Conservation (phyloP, 2,888 invertebrate genomes). For the Mythimna vitellina region DNA sequence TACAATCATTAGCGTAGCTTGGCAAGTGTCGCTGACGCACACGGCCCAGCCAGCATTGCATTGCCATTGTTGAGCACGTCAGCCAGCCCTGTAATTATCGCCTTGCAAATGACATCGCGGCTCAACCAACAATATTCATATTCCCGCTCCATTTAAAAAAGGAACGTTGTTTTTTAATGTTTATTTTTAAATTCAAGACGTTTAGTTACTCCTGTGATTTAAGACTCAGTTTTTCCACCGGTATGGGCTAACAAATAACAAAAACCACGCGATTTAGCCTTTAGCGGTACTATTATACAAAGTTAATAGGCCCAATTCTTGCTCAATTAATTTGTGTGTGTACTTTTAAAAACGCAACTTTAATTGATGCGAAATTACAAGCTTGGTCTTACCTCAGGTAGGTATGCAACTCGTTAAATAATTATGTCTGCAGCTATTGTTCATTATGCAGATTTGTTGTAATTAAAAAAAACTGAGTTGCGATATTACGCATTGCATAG, state of each 20-base stretch:
- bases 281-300: conserved; percentile 55
- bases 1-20: conserved; percentile 66
- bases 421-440: conserved; percentile 60
- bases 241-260: conserved; percentile 52
- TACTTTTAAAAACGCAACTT: conserved; percentile 54
- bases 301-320: conserved; percentile 50
- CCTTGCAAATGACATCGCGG: conserved; percentile 73
- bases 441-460: conserved; percentile 55
- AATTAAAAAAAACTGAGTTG: conserved; percentile 34
- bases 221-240: conserved; percentile 23
- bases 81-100: conserved; percentile 76
- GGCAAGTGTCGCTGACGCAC: conserved; percentile 70
- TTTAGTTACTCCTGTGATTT: conserved; percentile 17
- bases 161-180: background rate
- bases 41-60: conserved; percentile 33
- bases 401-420: conserved; percentile 36
- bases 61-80: conserved; percentile 69
- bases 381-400: conserved; percentile 28
- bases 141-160: conserved; percentile 33
- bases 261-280: conserved; percentile 60
- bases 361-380: conserved; percentile 53
- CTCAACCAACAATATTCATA: conserved; percentile 37
- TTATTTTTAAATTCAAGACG: conserved; percentile 13
- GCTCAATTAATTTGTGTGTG: conserved; percentile 45
- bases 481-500: conserved; percentile 43